These are phyloP conservation scores for Oryctolagus cuniculus DNA, from an alignment of 2,113 vertebrate species.

Conservation along the genomic window mOryCun1.1 NC_091439.1:54297501-54298000, in stretches of 20 bases:
- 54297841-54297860: conserved; percentile 31
- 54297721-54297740: conserved; percentile 22
- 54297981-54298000: neutral
- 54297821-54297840: conserved; percentile 21
- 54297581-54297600: neutral
- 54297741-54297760: neutral
- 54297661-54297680: neutral
- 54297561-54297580: neutral
- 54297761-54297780: conserved; percentile 19
- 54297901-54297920: neutral
- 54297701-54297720: conserved; percentile 32
- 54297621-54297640: neutral
- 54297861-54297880: neutral
- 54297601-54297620: neutral
- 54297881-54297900: neutral
- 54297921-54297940: neutral
- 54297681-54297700: conserved; percentile 37
- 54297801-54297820: neutral
- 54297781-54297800: neutral
- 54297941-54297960: neutral
- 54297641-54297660: neutral
- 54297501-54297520: neutral
- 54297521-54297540: neutral
- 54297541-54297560: neutral
- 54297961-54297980: conserved; percentile 14